phyloP scores from a whole-genome alignment of 2,888 invertebrate species.

The Polia nebulosa region DNA sequence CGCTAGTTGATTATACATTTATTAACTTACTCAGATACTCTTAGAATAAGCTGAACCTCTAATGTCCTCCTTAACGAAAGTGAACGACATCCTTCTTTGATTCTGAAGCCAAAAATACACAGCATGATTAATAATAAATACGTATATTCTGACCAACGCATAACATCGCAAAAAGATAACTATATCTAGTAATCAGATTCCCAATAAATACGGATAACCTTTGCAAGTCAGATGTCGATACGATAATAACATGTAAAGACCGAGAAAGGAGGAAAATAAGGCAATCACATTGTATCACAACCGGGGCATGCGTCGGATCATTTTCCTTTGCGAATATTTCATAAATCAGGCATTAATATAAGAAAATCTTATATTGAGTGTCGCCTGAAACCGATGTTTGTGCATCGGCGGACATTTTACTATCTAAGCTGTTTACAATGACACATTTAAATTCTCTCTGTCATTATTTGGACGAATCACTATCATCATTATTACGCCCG shows the following conservation, averaged over 20 bases:
- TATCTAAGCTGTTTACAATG: slow-evolving; percentile 45
- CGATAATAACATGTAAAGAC: slow-evolving; percentile 83
- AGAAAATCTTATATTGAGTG: slow-evolving; percentile 74
- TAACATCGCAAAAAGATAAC: slow-evolving; percentile 49
- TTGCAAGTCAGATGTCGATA: slow-evolving; percentile 77
- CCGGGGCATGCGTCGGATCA: slow-evolving; percentile 78
- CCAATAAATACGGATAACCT: slow-evolving; percentile 69
- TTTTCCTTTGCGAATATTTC: slow-evolving; percentile 81
- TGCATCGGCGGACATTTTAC: slow-evolving; percentile 57
- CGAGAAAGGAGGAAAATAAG: slow-evolving; percentile 79
- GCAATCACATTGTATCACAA: slow-evolving; percentile 83
- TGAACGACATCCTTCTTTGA: slow-evolving; percentile 20
- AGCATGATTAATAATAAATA: slow-evolving; percentile 52
- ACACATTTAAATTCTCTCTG: slow-evolving; percentile 23
- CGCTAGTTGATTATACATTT: background rate
- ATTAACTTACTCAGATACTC: background rate
- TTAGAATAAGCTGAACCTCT: background rate
- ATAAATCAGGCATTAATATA: slow-evolving; percentile 80
- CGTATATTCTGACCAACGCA: slow-evolving; percentile 36
- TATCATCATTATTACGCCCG: background rate
- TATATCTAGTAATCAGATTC: slow-evolving; percentile 57
- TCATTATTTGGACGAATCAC: slow-evolving; percentile 9
- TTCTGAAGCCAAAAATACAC: slow-evolving; percentile 18
- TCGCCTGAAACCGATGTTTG: slow-evolving; percentile 58
- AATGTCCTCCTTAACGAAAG: slow-evolving; percentile 23